phyloP scores from a whole-genome alignment of 2,888 invertebrate species.

The Yponomeuta cagnagella region DNA sequence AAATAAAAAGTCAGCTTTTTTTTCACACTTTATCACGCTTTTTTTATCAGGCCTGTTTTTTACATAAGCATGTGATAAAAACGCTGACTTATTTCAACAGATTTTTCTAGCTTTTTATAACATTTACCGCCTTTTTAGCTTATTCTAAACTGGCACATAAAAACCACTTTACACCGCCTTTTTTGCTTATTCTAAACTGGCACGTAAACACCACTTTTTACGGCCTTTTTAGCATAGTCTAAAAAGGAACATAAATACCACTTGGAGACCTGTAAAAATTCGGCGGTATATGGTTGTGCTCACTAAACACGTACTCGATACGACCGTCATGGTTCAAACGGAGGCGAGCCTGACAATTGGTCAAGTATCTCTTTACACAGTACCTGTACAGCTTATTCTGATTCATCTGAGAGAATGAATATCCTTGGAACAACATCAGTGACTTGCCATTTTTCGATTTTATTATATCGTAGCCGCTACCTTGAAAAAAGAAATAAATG shows the following conservation, averaged over 20 bases:
- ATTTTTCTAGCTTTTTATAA: too few species aligned
- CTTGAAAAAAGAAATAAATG: neutral
- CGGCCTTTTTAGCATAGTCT: too few species aligned
- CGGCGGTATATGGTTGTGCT: conserved; percentile 12
- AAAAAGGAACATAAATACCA: neutral
- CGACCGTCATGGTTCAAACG: neutral
- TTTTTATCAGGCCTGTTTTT: too few species aligned
- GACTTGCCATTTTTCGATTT: neutral
- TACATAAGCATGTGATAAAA: too few species aligned
- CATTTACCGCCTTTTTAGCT: too few species aligned
- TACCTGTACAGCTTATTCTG: neutral
- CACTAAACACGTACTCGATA: neutral
- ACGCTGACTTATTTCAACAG: too few species aligned
- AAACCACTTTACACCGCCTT: too few species aligned
- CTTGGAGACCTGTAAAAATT: neutral
- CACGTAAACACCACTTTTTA: too few species aligned
- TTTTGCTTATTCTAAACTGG: too few species aligned
- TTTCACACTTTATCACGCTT: too few species aligned
- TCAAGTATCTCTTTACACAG: neutral
- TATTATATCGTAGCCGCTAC: neutral
- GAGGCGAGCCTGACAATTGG: conserved; percentile 6
- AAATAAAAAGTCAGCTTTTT: too few species aligned
- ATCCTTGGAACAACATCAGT: conserved; percentile 7
- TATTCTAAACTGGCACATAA: too few species aligned
- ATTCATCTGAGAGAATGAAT: conserved; percentile 7